Percentiles rank a stretch among this genome's conserved stretches.
These are phyloP conservation scores for Littorina saxatilis DNA, from an alignment of 1,140 invertebrate genomes.

Conservation along the genomic window DNA sequence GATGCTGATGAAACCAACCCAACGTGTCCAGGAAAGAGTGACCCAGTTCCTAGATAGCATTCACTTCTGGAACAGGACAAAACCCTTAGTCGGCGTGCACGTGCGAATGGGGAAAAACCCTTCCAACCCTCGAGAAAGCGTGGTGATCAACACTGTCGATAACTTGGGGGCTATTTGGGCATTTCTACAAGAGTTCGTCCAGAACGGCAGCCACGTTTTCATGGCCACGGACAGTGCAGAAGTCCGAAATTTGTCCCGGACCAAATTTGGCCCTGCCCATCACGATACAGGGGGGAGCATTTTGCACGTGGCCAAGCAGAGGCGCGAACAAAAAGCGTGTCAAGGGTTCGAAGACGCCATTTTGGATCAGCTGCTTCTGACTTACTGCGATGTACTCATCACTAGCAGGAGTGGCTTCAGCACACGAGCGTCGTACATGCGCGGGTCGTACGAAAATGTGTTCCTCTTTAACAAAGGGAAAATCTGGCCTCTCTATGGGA, in stretches of 20 bases:
- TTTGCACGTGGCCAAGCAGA: conserved; percentile 51
- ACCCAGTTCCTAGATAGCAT: conserved; percentile 11
- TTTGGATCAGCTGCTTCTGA: conserved; percentile 52
- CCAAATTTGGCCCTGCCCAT: conserved; percentile 31
- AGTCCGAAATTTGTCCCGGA: conserved; percentile 25
- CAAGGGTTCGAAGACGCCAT: conserved; percentile 44
- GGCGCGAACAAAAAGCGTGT: conserved; percentile 29
- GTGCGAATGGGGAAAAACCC: conserved; percentile 55
- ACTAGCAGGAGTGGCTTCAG: conserved; percentile 47
- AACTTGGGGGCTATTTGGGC: conserved; percentile 38
- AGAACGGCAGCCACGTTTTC: conserved; percentile 43
- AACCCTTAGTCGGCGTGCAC: conserved; percentile 50
- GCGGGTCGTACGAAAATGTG: conserved; percentile 28
- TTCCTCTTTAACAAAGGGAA: neutral
- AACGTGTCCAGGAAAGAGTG: neutral
- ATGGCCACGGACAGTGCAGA: conserved; percentile 49
- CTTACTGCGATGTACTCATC: conserved; percentile 50
- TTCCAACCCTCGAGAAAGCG: conserved; percentile 20
- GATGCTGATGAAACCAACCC: conserved; percentile 18
- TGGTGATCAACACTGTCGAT: neutral
- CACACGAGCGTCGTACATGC: conserved; percentile 16
- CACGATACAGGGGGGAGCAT: conserved; percentile 47
- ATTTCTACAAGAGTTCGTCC: conserved; percentile 34
- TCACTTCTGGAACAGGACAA: neutral
- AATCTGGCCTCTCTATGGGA: too few relatives aligned